Conservation (phyloP, 2,888 invertebrate genomes). For the Cerceris ruficornis region DNA sequence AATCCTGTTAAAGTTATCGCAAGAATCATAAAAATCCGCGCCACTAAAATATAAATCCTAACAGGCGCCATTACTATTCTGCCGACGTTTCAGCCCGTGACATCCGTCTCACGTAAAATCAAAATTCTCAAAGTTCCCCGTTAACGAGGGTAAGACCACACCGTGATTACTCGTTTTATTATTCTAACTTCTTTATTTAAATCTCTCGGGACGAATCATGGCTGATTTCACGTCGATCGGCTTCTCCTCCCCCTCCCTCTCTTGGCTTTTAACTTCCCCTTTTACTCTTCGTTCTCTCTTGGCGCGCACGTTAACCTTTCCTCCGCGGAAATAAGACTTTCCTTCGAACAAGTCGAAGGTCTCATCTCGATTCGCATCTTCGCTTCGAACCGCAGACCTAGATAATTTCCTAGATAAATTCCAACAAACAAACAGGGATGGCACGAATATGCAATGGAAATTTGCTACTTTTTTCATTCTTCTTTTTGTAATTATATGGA, state of each 20-base stretch:
- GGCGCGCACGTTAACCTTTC: background rate
- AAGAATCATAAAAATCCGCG: too few species aligned
- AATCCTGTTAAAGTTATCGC: too few species aligned
- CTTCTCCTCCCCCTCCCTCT: background rate
- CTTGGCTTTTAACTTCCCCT: background rate
- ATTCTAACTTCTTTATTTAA: background rate
- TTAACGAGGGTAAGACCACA: background rate
- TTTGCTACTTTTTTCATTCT: background rate
- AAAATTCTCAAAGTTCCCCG: background rate
- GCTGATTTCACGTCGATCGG: slow-evolving; percentile 19
- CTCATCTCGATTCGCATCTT: slow-evolving; percentile 4
- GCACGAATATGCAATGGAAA: too few species aligned
- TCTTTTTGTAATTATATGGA: background rate
- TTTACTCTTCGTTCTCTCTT: background rate
- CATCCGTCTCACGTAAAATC: slow-evolving; percentile 4
- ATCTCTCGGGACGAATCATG: background rate
- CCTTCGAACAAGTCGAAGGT: background rate
- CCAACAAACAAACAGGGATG: too few species aligned
- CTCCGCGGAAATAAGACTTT: slow-evolving; percentile 1
- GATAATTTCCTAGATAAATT: too few species aligned
- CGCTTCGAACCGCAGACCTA: background rate
- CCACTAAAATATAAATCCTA: too few species aligned
- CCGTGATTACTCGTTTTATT: background rate
- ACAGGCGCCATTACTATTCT: too few species aligned
- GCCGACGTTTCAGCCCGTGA: background rate